Base-by-base conservation (phyloP, 2,888 invertebrate species). In the Parthenolecanium corni region DNA sequence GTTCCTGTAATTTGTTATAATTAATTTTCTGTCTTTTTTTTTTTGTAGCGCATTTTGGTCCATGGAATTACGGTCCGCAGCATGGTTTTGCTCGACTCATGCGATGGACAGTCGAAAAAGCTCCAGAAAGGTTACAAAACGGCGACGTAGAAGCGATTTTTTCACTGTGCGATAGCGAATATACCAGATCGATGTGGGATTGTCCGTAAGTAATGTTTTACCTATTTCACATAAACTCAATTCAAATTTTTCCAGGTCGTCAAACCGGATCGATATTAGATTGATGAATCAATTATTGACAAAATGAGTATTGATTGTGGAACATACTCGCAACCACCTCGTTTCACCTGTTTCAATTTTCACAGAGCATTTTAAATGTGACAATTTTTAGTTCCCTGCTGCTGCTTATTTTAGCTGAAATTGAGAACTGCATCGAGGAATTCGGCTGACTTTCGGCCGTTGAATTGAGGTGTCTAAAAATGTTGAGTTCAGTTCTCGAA, bases 31-130 rank as follows among this genome's bases (percentile, higher is more conserved):
- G 23, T 23, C 9, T n/a, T 11, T 51, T 51, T 54, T 40, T 14
- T 38, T 49, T 23, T 42, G 12, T 77, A 94, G 94, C 95, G 70
- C 91, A 93, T 79, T 95, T 94, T 76, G 95, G 94, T 64, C 84
- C 89, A 69, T 95, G 94, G 94, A 83, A 86, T 66, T 88, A 86
- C 76, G 94, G 95, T 4, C 94, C 95, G 3, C 92, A 93, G 72
- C 95, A 95, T 77, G 95, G 96, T 63, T 96, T 96, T 79, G 94
- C 93, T 61, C 81, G 94, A 72, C 87, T 93, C 72, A 84, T 88
- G 65, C 83, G 89, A 71, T 96, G 95, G 95, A 85, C 85, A 70
- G 79, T 92, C 69, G 91, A 91, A 76, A 86, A 89, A 73, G 82
- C 86, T 69, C 93, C 93, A 5, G 90, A 89, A 75, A 79, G 90